Conservation (phyloP, 1,140 invertebrate species). For the Argopecten irradians region DNA sequence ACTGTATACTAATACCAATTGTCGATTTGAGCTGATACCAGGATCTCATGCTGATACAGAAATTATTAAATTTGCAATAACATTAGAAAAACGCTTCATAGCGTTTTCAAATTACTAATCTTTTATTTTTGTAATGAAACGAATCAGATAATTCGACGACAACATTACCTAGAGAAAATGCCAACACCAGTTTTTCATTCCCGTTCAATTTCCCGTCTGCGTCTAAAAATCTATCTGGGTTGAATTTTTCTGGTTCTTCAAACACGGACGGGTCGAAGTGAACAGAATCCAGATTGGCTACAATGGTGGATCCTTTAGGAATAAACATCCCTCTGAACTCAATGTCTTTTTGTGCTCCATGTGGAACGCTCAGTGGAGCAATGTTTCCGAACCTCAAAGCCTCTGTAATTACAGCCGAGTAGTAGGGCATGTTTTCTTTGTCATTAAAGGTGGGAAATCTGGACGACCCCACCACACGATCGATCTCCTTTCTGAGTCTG, state of each 20-base stretch:
- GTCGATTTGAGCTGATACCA: too few relatives aligned
- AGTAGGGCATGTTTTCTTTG: slow-evolving; percentile 45
- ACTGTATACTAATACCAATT: too few relatives aligned
- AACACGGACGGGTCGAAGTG: slow-evolving; percentile 77
- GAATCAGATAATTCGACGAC: too few relatives aligned
- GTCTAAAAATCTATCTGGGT: slow-evolving; percentile 81
- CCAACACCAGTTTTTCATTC: slow-evolving; percentile 47
- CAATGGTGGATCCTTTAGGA: slow-evolving; percentile 65
- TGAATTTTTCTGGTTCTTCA: slow-evolving; percentile 84
- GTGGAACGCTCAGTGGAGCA: slow-evolving; percentile 68
- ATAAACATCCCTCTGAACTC: slow-evolving; percentile 68
- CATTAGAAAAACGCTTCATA: too few relatives aligned
- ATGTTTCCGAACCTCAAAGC: slow-evolving; percentile 43
- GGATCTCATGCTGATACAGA: too few relatives aligned
- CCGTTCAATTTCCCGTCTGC: slow-evolving; percentile 44
- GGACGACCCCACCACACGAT: slow-evolving; percentile 72
- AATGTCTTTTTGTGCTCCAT: slow-evolving; percentile 59
- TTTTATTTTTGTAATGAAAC: too few relatives aligned
- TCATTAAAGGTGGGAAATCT: slow-evolving; percentile 50
- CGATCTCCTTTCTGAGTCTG: slow-evolving; percentile 91
- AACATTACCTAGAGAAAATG: slow-evolving; percentile 54
- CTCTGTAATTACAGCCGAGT: slow-evolving; percentile 56
- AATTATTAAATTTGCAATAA: too few relatives aligned
- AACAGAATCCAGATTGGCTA: slow-evolving; percentile 66
- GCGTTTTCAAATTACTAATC: too few relatives aligned